Evolutionary conservation across 2,888 invertebrate species (phyloP).

Genomic region (Gnatocerus cornutus): DNA sequence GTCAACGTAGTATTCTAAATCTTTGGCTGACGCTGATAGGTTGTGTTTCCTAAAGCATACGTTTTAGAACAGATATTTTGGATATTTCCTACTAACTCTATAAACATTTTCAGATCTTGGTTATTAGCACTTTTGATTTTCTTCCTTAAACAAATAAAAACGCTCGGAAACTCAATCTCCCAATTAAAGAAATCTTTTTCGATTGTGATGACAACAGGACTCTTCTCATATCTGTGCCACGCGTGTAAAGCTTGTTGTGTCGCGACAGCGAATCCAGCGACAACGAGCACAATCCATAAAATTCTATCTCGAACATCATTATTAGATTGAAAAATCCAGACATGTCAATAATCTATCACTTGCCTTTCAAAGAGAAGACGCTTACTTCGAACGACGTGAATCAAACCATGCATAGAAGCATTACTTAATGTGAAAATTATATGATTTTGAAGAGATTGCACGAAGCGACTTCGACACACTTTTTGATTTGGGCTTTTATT

Average conservation of each 20-base stretch:
- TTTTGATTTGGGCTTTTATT: neutral
- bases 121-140: neutral
- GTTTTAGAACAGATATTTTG: neutral
- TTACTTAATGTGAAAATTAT: conserved; percentile 56
- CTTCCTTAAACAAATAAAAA: conserved; percentile 62
- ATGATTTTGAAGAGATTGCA: conserved; percentile 44
- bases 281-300: conserved; percentile 60
- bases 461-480: neutral
- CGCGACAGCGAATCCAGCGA: conserved; percentile 53
- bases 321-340: conserved; percentile 9
- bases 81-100: neutral
- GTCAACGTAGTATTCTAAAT: conserved; percentile 9
- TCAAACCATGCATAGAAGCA: conserved; percentile 64
- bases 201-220: conserved; percentile 62
- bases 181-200: conserved; percentile 61
- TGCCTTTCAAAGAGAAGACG: conserved; percentile 63
- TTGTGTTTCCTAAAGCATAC: conserved; percentile 9
- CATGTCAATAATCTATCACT: conserved; percentile 38
- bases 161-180: conserved; percentile 62
- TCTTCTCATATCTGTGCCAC: conserved; percentile 60
- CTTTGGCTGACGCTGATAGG: neutral
- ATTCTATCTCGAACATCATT: conserved; percentile 53
- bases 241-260: conserved; percentile 56
- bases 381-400: conserved; percentile 59
- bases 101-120: neutral